Base-by-base conservation (phyloP, 2,797 vertebrate genomes). In the Mastacembelus armatus region DNA sequence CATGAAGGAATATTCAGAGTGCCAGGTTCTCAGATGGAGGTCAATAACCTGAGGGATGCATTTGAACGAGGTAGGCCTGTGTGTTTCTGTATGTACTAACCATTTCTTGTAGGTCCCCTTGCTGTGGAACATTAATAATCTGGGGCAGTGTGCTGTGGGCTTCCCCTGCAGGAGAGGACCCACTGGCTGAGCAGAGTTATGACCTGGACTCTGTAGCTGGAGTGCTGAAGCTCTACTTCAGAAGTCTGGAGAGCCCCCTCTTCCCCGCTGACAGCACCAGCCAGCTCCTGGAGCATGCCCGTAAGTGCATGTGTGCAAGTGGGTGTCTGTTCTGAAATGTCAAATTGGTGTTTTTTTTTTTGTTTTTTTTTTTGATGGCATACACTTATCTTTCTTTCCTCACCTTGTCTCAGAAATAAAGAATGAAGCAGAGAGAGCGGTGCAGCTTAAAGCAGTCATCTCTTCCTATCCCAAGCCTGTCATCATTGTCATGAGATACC, bases 1-100 rank as follows among this genome's bases (percentile, higher is more conserved):
- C 96, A 97, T 44, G 96, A 97, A 75, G 96, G 96, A 27, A 95
- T 97, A 78, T 97, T 97, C 70, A 85, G 96, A 68, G 95, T 97
- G 18, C 94, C 96, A 0, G 96, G 96, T 1, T 93, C 94, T 16
- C 95, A 95, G 80, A 54, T 69, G 48, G 93, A 94, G 47, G 92
- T 97, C 64, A 95, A 94, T 11, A 94, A 90, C 75, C 91, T 97
- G 68, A 94, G 93, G 16, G 95, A 96, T 7, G 92, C 94, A 10
- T 97, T 97, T 68, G 95, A 97, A 79, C 93, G 78, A 94, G 96
- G 96, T 96, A 77, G 26, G 62, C 12, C 12, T 76, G 38, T 69
- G 35, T 71, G 9, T 55, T 48, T 58, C 21, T 38, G 24, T 57
- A 2, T 38, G 0, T 68, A 7, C n/a, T 36, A 32, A 36, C 2